Percentiles rank a stretch among this genome's conserved stretches.
phyloP scores from a whole-genome alignment of 35 echinoderm and acorn worm species.

The Apostichopus parvimensis region DNA sequence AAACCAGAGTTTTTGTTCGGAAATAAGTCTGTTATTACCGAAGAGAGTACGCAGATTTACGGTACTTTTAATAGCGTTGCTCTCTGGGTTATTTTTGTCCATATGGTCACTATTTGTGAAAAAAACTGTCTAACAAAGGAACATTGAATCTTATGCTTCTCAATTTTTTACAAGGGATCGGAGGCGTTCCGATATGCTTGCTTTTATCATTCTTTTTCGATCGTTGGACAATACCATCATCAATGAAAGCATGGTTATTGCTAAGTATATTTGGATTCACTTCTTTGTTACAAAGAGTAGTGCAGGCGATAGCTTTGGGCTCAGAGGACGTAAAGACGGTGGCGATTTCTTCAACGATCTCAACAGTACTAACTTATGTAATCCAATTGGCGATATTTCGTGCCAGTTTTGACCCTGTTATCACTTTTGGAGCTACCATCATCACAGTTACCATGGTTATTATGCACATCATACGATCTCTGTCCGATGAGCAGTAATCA shows the following conservation, averaged over 20 bases:
- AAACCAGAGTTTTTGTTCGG: conserved; percentile 5
- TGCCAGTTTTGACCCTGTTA: background rate
- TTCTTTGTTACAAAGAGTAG: background rate
- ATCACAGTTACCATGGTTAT: background rate
- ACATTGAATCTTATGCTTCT: background rate
- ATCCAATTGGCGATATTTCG: background rate
- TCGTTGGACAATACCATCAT: background rate
- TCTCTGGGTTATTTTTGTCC: background rate
- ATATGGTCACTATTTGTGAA: background rate
- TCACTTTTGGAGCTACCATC: background rate
- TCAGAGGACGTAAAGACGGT: background rate
- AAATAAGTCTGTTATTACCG: background rate
- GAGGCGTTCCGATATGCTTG: background rate
- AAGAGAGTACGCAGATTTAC: background rate
- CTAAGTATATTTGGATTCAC: background rate
- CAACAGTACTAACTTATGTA: background rate
- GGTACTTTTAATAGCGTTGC: background rate
- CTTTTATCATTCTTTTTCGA: background rate
- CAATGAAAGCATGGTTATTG: background rate
- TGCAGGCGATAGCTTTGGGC: background rate
- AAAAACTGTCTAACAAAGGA: background rate
- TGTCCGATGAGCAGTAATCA: too few relatives aligned
- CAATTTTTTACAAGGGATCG: background rate
- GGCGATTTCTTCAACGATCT: conserved; percentile 2
- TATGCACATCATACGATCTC: background rate